Evolutionary conservation across 2,797 vertebrate genomes (phyloP).

Genomic region (Nasua narica): DNA sequence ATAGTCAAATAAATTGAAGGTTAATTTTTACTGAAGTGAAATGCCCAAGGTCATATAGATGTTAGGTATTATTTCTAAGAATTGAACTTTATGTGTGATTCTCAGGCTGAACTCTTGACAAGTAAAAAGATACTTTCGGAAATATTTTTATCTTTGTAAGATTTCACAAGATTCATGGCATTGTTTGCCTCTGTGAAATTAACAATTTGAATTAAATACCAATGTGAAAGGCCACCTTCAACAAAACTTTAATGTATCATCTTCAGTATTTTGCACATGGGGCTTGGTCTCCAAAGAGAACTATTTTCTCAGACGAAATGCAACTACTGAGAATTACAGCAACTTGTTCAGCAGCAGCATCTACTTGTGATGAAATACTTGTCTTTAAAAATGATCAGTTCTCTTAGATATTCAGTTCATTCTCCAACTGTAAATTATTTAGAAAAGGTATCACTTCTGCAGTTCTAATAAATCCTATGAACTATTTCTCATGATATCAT

Average conservation of each 20-base stretch:
- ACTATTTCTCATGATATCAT: conserved; percentile 40
- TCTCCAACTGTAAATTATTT: conserved; percentile 60
- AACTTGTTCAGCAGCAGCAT: not conserved
- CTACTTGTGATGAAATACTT: conserved; percentile 42
- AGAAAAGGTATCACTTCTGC: conserved; percentile 44
- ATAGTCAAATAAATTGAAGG: not conserved
- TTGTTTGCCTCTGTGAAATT: not conserved
- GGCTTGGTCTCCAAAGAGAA: not conserved
- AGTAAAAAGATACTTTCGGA: not conserved
- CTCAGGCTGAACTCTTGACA: not conserved
- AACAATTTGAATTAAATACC: not conserved
- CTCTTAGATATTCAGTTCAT: conserved; percentile 33
- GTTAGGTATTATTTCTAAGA: not conserved
- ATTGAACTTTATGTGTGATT: not conserved
- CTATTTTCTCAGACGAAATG: not conserved
- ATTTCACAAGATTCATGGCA: not conserved
- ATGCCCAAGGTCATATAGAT: not conserved
- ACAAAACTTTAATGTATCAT: not conserved
- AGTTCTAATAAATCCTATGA: conserved; percentile 50
- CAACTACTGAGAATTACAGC: not conserved
- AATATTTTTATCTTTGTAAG: not conserved
- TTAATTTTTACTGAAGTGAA: not conserved
- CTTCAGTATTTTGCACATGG: not conserved
- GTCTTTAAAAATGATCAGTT: conserved; percentile 60
- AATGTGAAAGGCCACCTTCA: not conserved